phyloP scores from a whole-genome alignment of 2,888 invertebrate species.

The Zaprionus lineosus region DNA sequence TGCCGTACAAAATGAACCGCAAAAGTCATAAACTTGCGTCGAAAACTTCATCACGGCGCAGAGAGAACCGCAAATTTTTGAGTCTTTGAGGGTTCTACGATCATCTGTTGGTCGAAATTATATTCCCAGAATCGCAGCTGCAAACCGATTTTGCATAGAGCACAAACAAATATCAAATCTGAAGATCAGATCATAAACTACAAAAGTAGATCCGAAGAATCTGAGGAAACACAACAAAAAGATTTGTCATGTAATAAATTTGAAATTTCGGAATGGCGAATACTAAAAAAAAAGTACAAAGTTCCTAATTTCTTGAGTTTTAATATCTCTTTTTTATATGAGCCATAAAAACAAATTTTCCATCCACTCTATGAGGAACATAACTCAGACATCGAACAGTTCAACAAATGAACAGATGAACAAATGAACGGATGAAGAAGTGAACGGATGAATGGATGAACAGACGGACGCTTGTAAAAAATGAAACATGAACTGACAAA shows the following conservation, averaged over 20 bases:
- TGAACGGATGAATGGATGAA: conserved; percentile 28
- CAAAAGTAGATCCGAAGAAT: conserved; percentile 60
- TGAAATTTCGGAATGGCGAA: conserved; percentile 35
- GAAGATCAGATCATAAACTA: conserved; percentile 56
- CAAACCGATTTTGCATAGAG: conserved; percentile 51
- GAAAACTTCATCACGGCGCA: conserved; percentile 60
- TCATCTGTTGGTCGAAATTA: conserved; percentile 38
- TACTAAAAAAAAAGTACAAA: conserved; percentile 28
- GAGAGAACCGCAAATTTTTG: too few relatives aligned
- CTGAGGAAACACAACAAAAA: conserved; percentile 46
- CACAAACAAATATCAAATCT: conserved; percentile 32
- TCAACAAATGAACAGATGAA: conserved; percentile 32
- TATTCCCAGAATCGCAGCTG: conserved; percentile 72
- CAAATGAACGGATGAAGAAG: too few relatives aligned
- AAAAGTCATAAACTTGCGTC: conserved; percentile 60
- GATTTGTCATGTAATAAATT: conserved; percentile 77
- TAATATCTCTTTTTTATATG: conserved; percentile 26
- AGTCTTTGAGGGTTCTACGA: conserved; percentile 30
- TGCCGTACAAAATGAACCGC: conserved; percentile 16
- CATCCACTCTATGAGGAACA: conserved; percentile 46
- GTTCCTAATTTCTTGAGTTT: conserved; percentile 24
- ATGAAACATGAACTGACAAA: conserved; percentile 65
- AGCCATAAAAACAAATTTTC: conserved; percentile 42
- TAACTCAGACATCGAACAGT: conserved; percentile 37
- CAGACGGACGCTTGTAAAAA: conserved; percentile 64